A percentile compares a stretch with the other conserved stretches of the same genome.
Conservation (phyloP, 2,888 invertebrate genomes). For the Ennomos erosarius region DNA sequence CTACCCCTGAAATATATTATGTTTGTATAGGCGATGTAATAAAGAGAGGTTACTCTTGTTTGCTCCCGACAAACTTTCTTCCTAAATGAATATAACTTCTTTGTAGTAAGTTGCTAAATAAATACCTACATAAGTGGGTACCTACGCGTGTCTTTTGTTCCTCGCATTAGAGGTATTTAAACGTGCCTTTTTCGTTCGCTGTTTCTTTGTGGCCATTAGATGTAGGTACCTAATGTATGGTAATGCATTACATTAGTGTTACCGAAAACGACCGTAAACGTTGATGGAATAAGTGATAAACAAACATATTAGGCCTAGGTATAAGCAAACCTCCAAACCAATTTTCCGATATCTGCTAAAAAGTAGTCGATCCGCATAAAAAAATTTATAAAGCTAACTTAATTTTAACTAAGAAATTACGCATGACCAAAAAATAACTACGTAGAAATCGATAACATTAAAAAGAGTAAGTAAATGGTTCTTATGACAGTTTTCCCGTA, state of each 20-base stretch:
- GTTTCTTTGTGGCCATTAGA: constrained; percentile 20
- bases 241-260: constrained; percentile 6
- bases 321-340: no score
- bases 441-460: no score
- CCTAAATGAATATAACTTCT: constrained; percentile 56
- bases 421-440: no score
- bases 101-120: constrained; percentile 40
- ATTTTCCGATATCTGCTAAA: no score
- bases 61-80: constrained; percentile 58
- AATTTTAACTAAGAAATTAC: no score
- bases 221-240: not conserved
- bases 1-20: constrained; percentile 38
- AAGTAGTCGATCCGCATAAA: no score
- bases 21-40: constrained; percentile 65
- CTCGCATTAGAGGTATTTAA: constrained; percentile 28
- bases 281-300: not conserved
- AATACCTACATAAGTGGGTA: constrained; percentile 30
- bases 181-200: constrained; percentile 25
- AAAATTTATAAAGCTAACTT: no score
- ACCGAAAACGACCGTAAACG: not conserved
- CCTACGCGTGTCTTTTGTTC: constrained; percentile 27
- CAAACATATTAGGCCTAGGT: no score
- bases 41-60: constrained; percentile 59
- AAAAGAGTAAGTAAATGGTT: no score
- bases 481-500: no score